Evolutionary conservation across 2,888 invertebrate genomes (phyloP).

Genomic region (Drosophila demipolita): DNA sequence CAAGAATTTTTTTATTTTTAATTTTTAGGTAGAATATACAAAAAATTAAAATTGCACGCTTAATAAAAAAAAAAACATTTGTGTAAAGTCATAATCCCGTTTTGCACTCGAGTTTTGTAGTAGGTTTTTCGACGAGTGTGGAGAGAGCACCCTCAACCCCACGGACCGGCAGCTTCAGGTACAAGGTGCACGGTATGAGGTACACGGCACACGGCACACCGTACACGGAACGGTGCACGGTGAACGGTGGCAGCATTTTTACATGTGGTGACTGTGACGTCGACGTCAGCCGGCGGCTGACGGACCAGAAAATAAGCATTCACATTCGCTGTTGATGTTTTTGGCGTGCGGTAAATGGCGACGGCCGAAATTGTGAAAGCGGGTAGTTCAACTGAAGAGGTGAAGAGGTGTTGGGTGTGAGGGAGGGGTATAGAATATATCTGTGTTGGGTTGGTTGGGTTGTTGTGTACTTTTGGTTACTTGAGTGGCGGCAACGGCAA

Average conservation of each 20-base stretch:
- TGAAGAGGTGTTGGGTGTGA: background rate
- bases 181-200: background rate
- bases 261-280: conserved; percentile 74
- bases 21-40: background rate
- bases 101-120: background rate
- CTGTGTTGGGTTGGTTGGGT: conserved; percentile 13
- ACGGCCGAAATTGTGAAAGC: conserved; percentile 51
- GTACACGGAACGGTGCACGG: conserved; percentile 13
- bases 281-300: conserved; percentile 78
- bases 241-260: conserved; percentile 61
- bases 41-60: background rate
- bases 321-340: conserved; percentile 70
- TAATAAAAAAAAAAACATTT: background rate
- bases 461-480: conserved; percentile 61
- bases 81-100: background rate
- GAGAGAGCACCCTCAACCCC: background rate
- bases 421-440: background rate
- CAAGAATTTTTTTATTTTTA: background rate
- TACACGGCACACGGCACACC: background rate
- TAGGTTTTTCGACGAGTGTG: conserved; percentile 1
- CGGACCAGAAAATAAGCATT: conserved; percentile 80
- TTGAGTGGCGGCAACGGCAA: conserved; percentile 70
- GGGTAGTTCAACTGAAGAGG: background rate
- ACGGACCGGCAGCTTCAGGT: conserved; percentile 7
- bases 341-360: conserved; percentile 78